Base-by-base conservation (phyloP, 2,888 invertebrate species). In the Deilephila porcellus region DNA sequence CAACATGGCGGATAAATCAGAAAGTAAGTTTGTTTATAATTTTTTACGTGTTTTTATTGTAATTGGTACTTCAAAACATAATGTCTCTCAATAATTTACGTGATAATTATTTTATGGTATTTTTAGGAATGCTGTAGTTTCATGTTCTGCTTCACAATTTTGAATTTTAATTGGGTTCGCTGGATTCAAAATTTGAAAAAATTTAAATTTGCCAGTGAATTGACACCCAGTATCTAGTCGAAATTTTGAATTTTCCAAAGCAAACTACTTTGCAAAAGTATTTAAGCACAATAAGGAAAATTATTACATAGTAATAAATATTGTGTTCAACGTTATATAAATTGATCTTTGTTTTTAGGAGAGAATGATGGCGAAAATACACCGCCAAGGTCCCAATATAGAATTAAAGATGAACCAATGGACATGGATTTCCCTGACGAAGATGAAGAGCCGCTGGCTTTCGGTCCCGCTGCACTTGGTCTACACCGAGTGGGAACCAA, bases 1-100 rank as follows among this genome's bases (percentile, higher is more conserved):
- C 96, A 97, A 97, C 95, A 97, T 97, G 97, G 97, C 97, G 96
- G 96, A 97, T 95, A 95, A 96, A 96, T 96, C 96, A 95, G 96
- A 97, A 96, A 96, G 97, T 97, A 95, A 96, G 96, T 96, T 95
- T 93, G 87, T 93, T 93, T 92, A 86, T 86, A 86, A 90, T 75
- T 82, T 74, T 62, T 74, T 71, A 71, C 25, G 72, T 74, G 84
- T 89, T 86, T 37, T 5, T 67, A n/a, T 14, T 60, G 73, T 70
- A 59, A 71, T 37, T 53, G 37, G 11, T 19, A 17, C 34, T 25
- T 25, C 32, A 34, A 59, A 73, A 45, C 25, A 59, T 20, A 17
- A 17, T 59, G 29, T 73, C 67, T 14, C 37, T 73, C 59, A 67
- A 59, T 76, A 75, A 74, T 74, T 76, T 75, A 63, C 72, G 76